Conservation (phyloP, 2,113 vertebrate species). For the Lynx canadensis region DNA sequence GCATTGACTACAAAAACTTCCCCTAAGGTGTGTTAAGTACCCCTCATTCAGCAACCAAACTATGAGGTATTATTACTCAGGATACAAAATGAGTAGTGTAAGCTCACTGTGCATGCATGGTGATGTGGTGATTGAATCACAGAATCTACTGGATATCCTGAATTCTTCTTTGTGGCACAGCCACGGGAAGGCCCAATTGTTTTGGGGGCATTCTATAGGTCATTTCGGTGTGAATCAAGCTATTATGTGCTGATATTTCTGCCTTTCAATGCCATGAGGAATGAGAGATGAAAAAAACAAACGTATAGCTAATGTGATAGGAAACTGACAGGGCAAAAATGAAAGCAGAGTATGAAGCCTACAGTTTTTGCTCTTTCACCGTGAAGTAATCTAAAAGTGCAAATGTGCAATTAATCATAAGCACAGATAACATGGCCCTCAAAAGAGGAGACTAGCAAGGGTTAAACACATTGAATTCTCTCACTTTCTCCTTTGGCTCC, state of each 20-base stretch:
- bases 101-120: not conserved
- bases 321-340: not conserved
- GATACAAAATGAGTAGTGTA: not conserved
- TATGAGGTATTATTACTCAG: not conserved
- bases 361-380: not conserved
- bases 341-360: not conserved
- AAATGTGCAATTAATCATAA: constrained; percentile 48
- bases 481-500: not conserved
- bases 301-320: not conserved
- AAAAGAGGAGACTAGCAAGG: not conserved
- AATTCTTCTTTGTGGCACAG: not conserved
- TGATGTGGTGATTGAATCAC: not conserved
- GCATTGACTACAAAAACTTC: not conserved
- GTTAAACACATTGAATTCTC: not conserved
- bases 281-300: not conserved
- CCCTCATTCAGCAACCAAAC: not conserved
- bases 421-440: not conserved
- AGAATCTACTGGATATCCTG: not conserved
- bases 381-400: not conserved
- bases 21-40: not conserved
- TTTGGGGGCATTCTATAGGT: not conserved
- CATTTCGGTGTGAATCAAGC: constrained; percentile 21
- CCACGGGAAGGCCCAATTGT: not conserved
- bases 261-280: not conserved
- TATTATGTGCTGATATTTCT: constrained; percentile 14